A percentile compares a stretch with the other conserved stretches of the same genome.
phyloP scores from a whole-genome alignment of 2,888 invertebrate genomes.

The Coenonympha arcania region DNA sequence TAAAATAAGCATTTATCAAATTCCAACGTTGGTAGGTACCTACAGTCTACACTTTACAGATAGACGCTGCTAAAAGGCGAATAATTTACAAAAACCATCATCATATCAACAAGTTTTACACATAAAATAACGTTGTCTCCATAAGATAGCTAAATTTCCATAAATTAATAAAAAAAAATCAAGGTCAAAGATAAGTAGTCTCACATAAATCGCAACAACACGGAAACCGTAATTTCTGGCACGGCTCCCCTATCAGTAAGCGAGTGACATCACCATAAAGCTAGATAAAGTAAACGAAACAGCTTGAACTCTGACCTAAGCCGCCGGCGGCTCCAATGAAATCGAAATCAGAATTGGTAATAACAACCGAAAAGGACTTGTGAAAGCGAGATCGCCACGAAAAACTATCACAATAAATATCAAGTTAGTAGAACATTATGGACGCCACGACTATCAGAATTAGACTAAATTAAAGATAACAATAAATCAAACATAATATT shows the following conservation, averaged over 20 bases:
- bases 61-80: too few relatives aligned
- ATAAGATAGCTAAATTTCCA: too few relatives aligned
- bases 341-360: constrained; percentile 9
- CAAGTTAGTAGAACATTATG: constrained; percentile 22
- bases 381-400: constrained; percentile 45
- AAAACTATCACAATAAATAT: constrained; percentile 46
- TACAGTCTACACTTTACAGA: too few relatives aligned
- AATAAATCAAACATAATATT: too few relatives aligned
- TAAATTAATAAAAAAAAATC: neutral
- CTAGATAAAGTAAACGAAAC: constrained; percentile 11
- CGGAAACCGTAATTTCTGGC: constrained; percentile 6
- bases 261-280: constrained; percentile 14
- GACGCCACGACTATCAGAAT: too few relatives aligned
- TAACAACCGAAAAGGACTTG: constrained; percentile 29
- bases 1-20: too few relatives aligned
- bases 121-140: neutral
- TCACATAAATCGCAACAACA: constrained; percentile 1
- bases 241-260: constrained; percentile 4
- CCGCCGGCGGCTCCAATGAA: constrained; percentile 1
- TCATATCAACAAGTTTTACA: neutral
- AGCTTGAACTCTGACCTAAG: constrained; percentile 10
- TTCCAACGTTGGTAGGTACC: too few relatives aligned
- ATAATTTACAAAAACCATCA: too few relatives aligned
- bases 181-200: neutral
- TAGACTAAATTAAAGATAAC: too few relatives aligned